Evolutionary conservation across 1,140 invertebrate species (phyloP).

Genomic region (Camponotus floridanus): DNA sequence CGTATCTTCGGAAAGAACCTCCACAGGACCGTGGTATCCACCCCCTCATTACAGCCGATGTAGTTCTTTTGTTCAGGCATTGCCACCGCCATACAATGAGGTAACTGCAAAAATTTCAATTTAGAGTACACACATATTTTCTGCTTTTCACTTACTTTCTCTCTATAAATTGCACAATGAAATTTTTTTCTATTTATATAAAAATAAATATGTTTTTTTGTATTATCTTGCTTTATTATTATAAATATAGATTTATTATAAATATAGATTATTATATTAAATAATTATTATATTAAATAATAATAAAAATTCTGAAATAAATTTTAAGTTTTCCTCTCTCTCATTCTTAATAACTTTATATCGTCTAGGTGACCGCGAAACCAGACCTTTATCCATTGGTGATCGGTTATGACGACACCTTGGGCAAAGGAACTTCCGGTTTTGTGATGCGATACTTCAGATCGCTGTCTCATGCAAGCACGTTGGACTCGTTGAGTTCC

Average conservation of each 20-base stretch:
- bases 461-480: conserved; percentile 93
- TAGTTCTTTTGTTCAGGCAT: conserved; percentile 91
- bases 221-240: neutral
- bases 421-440: conserved; percentile 90
- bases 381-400: conserved; percentile 94
- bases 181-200: neutral
- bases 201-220: neutral
- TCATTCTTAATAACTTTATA: neutral
- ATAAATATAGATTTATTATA: too few relatives aligned
- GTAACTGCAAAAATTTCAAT: conserved; percentile 82
- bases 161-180: neutral
- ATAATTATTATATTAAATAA: neutral
- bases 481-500: conserved; percentile 93
- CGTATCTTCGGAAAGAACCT: conserved; percentile 90
- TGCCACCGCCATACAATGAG: conserved; percentile 93
- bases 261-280: too few relatives aligned
- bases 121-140: too few relatives aligned
- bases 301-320: neutral
- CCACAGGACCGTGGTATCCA: conserved; percentile 91
- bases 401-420: conserved; percentile 91
- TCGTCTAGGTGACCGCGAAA: conserved; percentile 91
- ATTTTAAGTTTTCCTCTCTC: neutral
- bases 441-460: conserved; percentile 95
- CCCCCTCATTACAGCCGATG: conserved; percentile 93
- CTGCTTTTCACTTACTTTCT: too few relatives aligned